Conservation (phyloP, 2,797 vertebrate species). For the Corythornis leucogaster region DNA sequence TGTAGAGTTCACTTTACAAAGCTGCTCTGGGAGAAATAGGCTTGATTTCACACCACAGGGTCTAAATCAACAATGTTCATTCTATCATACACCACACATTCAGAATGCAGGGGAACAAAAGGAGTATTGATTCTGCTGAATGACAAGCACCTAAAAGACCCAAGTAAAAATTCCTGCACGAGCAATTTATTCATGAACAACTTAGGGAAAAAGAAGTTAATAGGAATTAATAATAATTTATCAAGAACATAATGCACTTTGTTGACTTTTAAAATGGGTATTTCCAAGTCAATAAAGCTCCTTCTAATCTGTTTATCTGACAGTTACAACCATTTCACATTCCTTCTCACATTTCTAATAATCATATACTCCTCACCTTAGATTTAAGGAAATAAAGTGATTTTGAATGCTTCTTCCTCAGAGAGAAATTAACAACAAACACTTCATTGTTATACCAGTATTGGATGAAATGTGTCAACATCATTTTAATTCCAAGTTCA, state of each 20-base stretch:
- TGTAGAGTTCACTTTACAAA: neutral
- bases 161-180: slow-evolving; percentile 37
- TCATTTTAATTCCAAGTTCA: neutral
- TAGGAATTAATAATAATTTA: slow-evolving; percentile 16
- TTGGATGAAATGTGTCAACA: neutral
- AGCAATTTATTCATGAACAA: slow-evolving; percentile 38
- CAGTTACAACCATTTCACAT: neutral
- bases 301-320: neutral
- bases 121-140: slow-evolving; percentile 42
- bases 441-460: neutral
- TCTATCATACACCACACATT: slow-evolving; percentile 12
- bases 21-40: neutral
- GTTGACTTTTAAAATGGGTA: slow-evolving; percentile 14
- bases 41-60: slow-evolving; percentile 32
- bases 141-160: slow-evolving; percentile 33
- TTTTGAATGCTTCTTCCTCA: neutral
- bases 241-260: neutral
- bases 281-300: slow-evolving; percentile 10
- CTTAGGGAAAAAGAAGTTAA: slow-evolving; percentile 20
- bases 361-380: neutral
- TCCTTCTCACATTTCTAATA: neutral
- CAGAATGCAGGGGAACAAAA: slow-evolving; percentile 45
- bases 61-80: slow-evolving; percentile 27
- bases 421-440: neutral
- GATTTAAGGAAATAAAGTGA: neutral